phyloP scores from a whole-genome alignment of 2,797 vertebrate genomes.

The Arvicola amphibius region DNA sequence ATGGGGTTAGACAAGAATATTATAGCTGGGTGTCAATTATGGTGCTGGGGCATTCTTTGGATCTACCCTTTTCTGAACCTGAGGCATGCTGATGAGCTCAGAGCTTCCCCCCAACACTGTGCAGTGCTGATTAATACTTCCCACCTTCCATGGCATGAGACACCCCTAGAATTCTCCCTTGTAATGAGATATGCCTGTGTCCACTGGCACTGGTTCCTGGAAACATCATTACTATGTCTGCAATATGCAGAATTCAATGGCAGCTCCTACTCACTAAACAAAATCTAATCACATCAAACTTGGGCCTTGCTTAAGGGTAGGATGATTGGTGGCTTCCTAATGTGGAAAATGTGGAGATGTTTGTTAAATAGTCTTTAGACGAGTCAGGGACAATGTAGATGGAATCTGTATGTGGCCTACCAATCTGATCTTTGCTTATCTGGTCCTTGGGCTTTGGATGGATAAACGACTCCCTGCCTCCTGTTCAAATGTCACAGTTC shows the following conservation, averaged over 20 bases:
- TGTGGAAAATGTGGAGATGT: slow-evolving; percentile 10
- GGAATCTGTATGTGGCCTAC: background rate
- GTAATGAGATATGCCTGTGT: background rate
- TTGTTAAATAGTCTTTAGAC: slow-evolving; percentile 15
- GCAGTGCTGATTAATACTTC: slow-evolving; percentile 63
- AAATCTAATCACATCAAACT: slow-evolving; percentile 67
- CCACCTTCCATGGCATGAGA: slow-evolving; percentile 46
- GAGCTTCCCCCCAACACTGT: slow-evolving; percentile 65
- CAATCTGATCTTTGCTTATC: slow-evolving; percentile 17
- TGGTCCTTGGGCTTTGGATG: background rate
- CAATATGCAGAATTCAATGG: slow-evolving; percentile 60
- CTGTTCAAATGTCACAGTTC: slow-evolving; percentile 30
- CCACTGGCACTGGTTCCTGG: slow-evolving; percentile 52
- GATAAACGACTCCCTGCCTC: background rate
- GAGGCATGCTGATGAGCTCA: slow-evolving; percentile 73
- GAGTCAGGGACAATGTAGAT: background rate
- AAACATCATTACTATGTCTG: slow-evolving; percentile 57
- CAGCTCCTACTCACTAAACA: slow-evolving; percentile 59
- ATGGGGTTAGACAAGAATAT: background rate
- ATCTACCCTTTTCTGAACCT: slow-evolving; percentile 69
- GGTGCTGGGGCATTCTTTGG: slow-evolving; percentile 48
- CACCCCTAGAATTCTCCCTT: slow-evolving; percentile 66
- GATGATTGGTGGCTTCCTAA: slow-evolving; percentile 29
- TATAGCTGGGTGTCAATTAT: slow-evolving; percentile 44
- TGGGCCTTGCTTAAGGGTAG: background rate